Percentiles rank a stretch among this genome's conserved stretches.
phyloP scores from a whole-genome alignment of 1,140 invertebrate genomes.

The Phenacoccus solenopsis region DNA sequence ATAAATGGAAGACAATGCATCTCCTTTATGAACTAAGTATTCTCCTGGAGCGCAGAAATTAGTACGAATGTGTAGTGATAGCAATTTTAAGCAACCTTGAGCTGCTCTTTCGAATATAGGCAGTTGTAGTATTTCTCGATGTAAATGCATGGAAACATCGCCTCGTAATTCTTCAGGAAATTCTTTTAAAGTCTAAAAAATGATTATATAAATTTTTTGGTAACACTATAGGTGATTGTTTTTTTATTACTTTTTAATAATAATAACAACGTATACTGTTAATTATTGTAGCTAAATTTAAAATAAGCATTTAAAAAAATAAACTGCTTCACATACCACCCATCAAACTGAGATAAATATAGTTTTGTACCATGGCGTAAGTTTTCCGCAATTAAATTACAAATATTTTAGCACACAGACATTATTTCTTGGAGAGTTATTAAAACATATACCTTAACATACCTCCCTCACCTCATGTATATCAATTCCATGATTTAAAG shows the following conservation, averaged over 20 bases:
- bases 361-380: too few relatives aligned
- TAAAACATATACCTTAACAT: constrained; percentile 16
- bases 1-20: constrained; percentile 90
- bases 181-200: constrained; percentile 74
- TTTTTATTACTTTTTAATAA: too few relatives aligned
- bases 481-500: constrained; percentile 95
- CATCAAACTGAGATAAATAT: too few relatives aligned
- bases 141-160: constrained; percentile 89
- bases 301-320: too few relatives aligned
- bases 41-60: constrained; percentile 95
- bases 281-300: too few relatives aligned
- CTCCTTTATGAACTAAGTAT: constrained; percentile 90
- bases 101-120: constrained; percentile 87
- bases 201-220: background rate
- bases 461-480: constrained; percentile 70
- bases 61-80: constrained; percentile 77
- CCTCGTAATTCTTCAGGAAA: constrained; percentile 91
- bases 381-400: too few relatives aligned
- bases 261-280: too few relatives aligned
- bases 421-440: too few relatives aligned
- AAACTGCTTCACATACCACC: too few relatives aligned
- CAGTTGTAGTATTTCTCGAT: constrained; percentile 83
- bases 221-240: too few relatives aligned
- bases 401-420: too few relatives aligned
- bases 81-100: constrained; percentile 81